Evolutionary conservation across 2,113 vertebrate species (phyloP), one percentile per base, ranked within the genome.

Genomic region (Amia ocellicauda): DNA sequence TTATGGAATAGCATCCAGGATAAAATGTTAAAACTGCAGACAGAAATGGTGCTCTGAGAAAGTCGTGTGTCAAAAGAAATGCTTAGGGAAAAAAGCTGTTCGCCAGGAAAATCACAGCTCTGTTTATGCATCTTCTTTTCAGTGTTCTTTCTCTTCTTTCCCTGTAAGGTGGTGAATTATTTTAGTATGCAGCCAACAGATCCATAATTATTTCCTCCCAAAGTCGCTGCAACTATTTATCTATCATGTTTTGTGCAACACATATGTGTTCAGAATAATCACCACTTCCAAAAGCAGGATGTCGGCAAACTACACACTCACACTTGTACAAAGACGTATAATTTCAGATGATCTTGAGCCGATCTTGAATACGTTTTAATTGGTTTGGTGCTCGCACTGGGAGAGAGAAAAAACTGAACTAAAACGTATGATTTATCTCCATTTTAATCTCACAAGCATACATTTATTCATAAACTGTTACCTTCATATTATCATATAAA

Each of bases 391-490:
- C n/a, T n/a, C n/a, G n/a, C n/a, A n/a, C n/a, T n/a, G n/a, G n/a
- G n/a, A n/a, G n/a, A n/a, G n/a, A n/a, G n/a, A 64, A 61, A 62
- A 63, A 66, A 24, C 17, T 59, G 23, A 53, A 62, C 41, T 24
- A 41, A 55, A 42, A 58, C 41, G 26, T 20, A 5, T 63, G 51
- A 62, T 54, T 47, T 69, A 65, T 69, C 60, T 53, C 53, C 50
- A 60, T 68, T 70, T 67, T 61, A 58, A 70, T 74, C 62, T 67
- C 57, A 57, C 65, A 67, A 45, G 42, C 56, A 65, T 74, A 61
- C 51, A 69, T 77, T 72, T 70, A 77, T 77, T 71, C 62, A 74
- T 72, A 68, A 74, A 69, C 41, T 60, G 57, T 54, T 58, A 64
- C 62, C 66, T 58, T 51, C 42, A 27, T 67, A 74, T 77, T 77